phyloP scores from a whole-genome alignment of 2,888 invertebrate species.

The Tryphoninae sp. region DNA sequence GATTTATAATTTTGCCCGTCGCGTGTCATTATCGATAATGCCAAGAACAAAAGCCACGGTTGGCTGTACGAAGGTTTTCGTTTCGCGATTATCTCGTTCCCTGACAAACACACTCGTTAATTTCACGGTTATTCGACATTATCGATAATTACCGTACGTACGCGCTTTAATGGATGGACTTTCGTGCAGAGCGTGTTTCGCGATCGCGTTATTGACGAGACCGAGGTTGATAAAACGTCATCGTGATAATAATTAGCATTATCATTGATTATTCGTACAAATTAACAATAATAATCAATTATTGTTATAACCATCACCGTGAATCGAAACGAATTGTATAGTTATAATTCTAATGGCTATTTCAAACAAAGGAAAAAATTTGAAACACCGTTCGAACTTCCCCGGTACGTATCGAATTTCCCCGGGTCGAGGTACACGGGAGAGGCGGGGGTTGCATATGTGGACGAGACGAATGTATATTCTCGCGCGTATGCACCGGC shows the following conservation, averaged over 20 bases:
- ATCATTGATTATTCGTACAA: no score
- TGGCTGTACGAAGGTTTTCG: no score
- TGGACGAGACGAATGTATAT: slow-evolving; percentile 5
- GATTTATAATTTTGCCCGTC: not conserved
- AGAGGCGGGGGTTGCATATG: not conserved
- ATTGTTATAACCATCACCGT: no score
- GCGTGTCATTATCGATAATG: not conserved
- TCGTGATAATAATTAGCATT: not conserved
- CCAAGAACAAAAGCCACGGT: not conserved
- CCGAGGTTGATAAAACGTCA: not conserved
- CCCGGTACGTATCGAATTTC: slow-evolving; percentile 1
- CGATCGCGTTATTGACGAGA: not conserved
- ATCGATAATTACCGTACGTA: no score
- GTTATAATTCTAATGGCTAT: not conserved
- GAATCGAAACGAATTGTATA: not conserved
- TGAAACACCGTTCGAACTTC: not conserved
- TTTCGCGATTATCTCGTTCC: no score
- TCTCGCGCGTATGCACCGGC: slow-evolving; percentile 72
- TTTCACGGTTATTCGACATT: no score
- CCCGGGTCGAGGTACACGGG: no score
- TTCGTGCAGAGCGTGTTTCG: not conserved
- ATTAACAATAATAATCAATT: no score
- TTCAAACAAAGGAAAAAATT: not conserved
- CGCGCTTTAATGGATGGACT: not conserved
- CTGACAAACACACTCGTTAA: no score